A percentile compares a stretch with the other conserved stretches of the same genome.
Conservation (phyloP, 2,888 invertebrate genomes). For the Drosophila meridionalis region DNA sequence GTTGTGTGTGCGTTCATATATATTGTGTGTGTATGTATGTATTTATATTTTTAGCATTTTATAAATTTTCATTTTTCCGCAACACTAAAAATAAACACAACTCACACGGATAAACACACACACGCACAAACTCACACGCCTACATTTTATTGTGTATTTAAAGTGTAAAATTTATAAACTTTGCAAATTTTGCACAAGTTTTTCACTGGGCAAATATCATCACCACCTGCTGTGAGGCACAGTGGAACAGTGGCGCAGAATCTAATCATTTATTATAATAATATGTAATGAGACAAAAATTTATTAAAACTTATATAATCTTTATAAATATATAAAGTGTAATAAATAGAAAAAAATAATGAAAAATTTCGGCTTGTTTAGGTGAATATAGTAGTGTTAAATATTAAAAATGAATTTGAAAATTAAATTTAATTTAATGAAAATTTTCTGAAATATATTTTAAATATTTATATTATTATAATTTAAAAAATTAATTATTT, state of each 20-base stretch:
- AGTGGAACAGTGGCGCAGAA: constrained; percentile 44
- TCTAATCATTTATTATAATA: not conserved
- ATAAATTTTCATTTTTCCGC: constrained; percentile 59
- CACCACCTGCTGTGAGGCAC: constrained; percentile 65
- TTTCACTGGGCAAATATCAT: constrained; percentile 42
- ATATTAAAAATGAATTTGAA: too few relatives aligned
- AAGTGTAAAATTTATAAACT: constrained; percentile 66
- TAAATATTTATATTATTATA: too few relatives aligned
- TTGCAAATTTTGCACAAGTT: constrained; percentile 60
- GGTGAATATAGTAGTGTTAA: too few relatives aligned
- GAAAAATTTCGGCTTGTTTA: too few relatives aligned
- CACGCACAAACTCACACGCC: constrained; percentile 18
- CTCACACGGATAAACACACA: constrained; percentile 23
- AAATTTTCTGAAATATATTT: too few relatives aligned
- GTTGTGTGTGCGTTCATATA: too few relatives aligned
- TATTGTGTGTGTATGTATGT: constrained; percentile 11
- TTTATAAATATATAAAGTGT: too few relatives aligned
- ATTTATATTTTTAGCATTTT: constrained; percentile 49
- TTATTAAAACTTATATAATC: too few relatives aligned
- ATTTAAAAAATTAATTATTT: too few relatives aligned
- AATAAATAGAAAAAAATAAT: too few relatives aligned
- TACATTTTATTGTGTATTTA: constrained; percentile 39
- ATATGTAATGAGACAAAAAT: not conserved
- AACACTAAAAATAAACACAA: constrained; percentile 52
- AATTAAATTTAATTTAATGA: too few relatives aligned